phyloP scores from a whole-genome alignment of 1,140 invertebrate genomes.

The Pseudomyrmex gracilis region DNA sequence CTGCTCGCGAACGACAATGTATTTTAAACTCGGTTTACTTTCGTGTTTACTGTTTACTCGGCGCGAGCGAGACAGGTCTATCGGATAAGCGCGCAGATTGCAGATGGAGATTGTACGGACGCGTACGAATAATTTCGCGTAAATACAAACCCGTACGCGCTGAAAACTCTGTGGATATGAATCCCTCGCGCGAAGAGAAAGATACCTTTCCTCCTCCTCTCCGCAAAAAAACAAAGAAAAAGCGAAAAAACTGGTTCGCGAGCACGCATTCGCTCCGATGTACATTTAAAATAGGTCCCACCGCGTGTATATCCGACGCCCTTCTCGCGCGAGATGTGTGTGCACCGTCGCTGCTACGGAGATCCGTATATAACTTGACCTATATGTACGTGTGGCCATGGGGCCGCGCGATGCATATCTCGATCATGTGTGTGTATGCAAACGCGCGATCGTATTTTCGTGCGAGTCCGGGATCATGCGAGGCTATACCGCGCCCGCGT shows the following conservation, averaged over 20 bases:
- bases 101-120: slow-evolving; percentile 12
- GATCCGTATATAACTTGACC: slow-evolving; percentile 63
- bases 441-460: slow-evolving; percentile 39
- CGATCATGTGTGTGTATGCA: slow-evolving; percentile 48
- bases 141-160: not conserved
- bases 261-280: not conserved
- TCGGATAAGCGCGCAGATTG: not conserved
- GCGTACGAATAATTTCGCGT: not conserved
- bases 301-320: slow-evolving; percentile 34
- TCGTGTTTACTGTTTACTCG: not conserved
- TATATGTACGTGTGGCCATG: slow-evolving; percentile 67
- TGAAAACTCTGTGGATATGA: not conserved
- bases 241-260: not conserved
- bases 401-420: slow-evolving; percentile 62
- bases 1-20: not conserved
- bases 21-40: slow-evolving; percentile 1
- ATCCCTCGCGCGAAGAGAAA: too few relatives aligned
- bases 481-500: not conserved
- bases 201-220: too few relatives aligned
- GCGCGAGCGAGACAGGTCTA: not conserved
- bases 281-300: slow-evolving; percentile 44
- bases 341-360: slow-evolving; percentile 43
- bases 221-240: not conserved
- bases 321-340: slow-evolving; percentile 40
- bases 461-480: slow-evolving; percentile 38